A percentile compares a stretch with the other conserved stretches of the same genome.
These are phyloP conservation scores for Monodelphis domestica DNA, from an alignment of 2,797 vertebrate genomes.

Conservation along the genomic window DNA sequence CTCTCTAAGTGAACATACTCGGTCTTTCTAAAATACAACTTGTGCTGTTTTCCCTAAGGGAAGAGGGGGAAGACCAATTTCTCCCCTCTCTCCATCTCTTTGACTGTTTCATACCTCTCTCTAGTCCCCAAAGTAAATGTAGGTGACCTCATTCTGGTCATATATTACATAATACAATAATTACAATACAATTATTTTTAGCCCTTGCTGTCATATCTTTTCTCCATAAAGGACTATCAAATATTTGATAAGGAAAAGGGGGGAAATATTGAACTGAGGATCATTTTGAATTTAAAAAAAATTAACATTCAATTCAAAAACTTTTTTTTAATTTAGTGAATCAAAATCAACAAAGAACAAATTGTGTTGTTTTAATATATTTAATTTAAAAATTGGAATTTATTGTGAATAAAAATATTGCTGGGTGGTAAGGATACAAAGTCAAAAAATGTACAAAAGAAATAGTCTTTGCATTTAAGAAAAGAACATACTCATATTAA, in stretches of 20 bases:
- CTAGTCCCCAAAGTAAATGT: no score
- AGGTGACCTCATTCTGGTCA: no score
- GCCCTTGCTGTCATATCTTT: background rate
- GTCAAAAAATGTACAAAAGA: no score
- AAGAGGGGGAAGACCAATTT: no score
- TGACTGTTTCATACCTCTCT: no score
- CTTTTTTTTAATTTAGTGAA: background rate
- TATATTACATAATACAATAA: no score
- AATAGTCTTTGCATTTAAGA: background rate
- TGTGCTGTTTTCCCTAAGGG: no score
- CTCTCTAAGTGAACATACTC: no score
- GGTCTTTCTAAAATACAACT: no score
- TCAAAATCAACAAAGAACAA: background rate
- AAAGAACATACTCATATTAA: background rate
- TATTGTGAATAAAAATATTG: background rate
- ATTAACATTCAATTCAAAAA: background rate
- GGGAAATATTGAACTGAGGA: background rate
- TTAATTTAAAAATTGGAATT: background rate
- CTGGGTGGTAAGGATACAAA: background rate
- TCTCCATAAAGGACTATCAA: background rate
- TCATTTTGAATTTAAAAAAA: background rate
- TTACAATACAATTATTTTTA: no score
- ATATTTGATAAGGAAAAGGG: background rate
- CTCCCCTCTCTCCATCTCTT: no score
- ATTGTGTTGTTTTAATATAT: background rate